Evolutionary conservation across 2,113 vertebrate genomes (phyloP).

Genomic region (Cebidichthys violaceus): DNA sequence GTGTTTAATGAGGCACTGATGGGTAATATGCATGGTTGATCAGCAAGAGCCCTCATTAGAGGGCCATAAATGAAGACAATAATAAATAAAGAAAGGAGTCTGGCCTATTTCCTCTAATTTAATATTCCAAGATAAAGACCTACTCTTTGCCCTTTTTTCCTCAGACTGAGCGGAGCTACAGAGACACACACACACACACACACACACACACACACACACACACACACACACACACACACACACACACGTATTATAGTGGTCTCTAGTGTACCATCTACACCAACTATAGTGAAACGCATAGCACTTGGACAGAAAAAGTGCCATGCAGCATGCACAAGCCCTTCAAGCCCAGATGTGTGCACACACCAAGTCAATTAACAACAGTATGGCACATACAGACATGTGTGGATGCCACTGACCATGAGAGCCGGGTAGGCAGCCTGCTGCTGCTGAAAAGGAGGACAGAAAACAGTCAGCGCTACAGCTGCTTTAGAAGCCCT

Average conservation of each 20-base stretch:
- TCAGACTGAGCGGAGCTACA: constrained; percentile 53
- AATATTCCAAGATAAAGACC: constrained; percentile 84
- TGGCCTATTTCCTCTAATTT: constrained; percentile 81
- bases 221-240: no score
- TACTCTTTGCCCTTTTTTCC: constrained; percentile 60
- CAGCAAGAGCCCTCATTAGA: constrained; percentile 85
- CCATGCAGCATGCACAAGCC: constrained; percentile 53
- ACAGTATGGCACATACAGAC: constrained; percentile 27
- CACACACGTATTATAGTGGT: constrained; percentile 8
- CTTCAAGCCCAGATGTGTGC: constrained; percentile 37
- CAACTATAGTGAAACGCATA: constrained; percentile 11
- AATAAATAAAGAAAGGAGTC: constrained; percentile 82
- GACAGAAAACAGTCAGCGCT: constrained; percentile 44
- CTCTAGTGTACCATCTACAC: constrained; percentile 23
- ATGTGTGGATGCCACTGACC: constrained; percentile 62
- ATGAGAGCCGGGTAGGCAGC: constrained; percentile 70
- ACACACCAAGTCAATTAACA: constrained; percentile 45
- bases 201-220: no score
- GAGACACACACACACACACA: constrained; percentile 8
- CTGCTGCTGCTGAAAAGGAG: constrained; percentile 71
- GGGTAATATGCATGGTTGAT: constrained; percentile 85
- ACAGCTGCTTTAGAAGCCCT: neutral
- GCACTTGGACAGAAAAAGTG: constrained; percentile 44
- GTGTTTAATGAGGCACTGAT: constrained; percentile 87
- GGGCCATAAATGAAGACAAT: constrained; percentile 81